Evolutionary conservation across 2,888 invertebrate genomes (phyloP).

Genomic region (Apocheima hispidaria): DNA sequence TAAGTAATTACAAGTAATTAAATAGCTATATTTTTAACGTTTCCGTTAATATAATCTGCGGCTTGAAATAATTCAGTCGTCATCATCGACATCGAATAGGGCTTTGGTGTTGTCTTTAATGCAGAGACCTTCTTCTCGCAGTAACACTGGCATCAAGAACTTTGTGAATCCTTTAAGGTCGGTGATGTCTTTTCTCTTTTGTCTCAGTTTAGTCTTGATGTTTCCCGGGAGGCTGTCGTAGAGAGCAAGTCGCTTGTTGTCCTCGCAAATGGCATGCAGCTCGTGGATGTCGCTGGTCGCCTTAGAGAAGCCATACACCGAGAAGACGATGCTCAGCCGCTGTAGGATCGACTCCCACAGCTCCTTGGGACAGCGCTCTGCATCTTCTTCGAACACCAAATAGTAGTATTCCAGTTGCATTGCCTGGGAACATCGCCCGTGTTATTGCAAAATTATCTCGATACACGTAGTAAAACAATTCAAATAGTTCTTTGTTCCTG

Average conservation of each 20-base stretch:
- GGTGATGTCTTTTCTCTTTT: slow-evolving; percentile 9
- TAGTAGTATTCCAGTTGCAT: slow-evolving; percentile 21
- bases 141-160: slow-evolving; percentile 8
- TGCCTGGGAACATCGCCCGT: neutral
- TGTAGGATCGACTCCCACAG: slow-evolving; percentile 16
- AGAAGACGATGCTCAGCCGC: slow-evolving; percentile 4
- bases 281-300: slow-evolving; percentile 6
- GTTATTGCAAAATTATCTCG: too few relatives aligned
- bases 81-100: slow-evolving; percentile 10
- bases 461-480: too few relatives aligned
- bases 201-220: neutral
- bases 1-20: neutral
- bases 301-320: slow-evolving; percentile 12
- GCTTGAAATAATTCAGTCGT: neutral
- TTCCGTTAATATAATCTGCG: neutral
- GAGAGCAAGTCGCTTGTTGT: slow-evolving; percentile 1
- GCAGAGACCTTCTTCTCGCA: slow-evolving; percentile 8
- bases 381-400: slow-evolving; percentile 13
- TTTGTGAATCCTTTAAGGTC: neutral
- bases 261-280: slow-evolving; percentile 18
- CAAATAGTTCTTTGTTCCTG: too few relatives aligned
- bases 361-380: slow-evolving; percentile 9
- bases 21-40: neutral
- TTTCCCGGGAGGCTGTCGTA: slow-evolving; percentile 4
- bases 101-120: slow-evolving; percentile 14